These are phyloP conservation scores for Lamproptera curius DNA, from an alignment of 2,888 invertebrate species.

Conservation along the genomic window DNA sequence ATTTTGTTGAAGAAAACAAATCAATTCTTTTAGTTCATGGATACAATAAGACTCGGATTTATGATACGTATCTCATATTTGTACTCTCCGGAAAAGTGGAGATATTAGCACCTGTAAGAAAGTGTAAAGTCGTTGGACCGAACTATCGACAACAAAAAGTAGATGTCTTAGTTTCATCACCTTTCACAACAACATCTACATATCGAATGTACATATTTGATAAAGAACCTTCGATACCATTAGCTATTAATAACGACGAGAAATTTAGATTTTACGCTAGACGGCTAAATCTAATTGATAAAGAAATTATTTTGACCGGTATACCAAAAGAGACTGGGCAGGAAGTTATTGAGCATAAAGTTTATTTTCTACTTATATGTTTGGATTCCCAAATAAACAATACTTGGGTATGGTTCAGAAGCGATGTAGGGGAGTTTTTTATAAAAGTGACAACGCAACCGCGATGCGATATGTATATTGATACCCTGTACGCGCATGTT, in stretches of 20 bases:
- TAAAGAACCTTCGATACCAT: conserved; percentile 53
- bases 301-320: conserved; percentile 48
- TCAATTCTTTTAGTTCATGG: conserved; percentile 61
- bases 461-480: conserved; percentile 60
- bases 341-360: conserved; percentile 49
- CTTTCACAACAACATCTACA: conserved; percentile 40
- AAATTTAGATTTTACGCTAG: conserved; percentile 49
- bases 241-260: conserved; percentile 37
- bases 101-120: conserved; percentile 47
- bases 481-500: conserved; percentile 51
- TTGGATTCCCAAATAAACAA: conserved; percentile 55
- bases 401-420: conserved; percentile 65
- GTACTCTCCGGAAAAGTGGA: conserved; percentile 50
- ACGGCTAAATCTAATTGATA: conserved; percentile 57
- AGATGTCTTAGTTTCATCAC: conserved; percentile 54
- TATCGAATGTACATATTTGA: conserved; percentile 52
- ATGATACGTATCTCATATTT: conserved; percentile 64
- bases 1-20: conserved; percentile 50
- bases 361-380: conserved; percentile 59
- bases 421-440: conserved; percentile 61
- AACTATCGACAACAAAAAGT: conserved; percentile 61
- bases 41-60: conserved; percentile 66
- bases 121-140: conserved; percentile 62
- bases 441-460: conserved; percentile 59
- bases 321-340: conserved; percentile 47